These are phyloP conservation scores for Drosophila tani DNA, from an alignment of 1,140 invertebrate species.

Conservation along the genomic window DNA sequence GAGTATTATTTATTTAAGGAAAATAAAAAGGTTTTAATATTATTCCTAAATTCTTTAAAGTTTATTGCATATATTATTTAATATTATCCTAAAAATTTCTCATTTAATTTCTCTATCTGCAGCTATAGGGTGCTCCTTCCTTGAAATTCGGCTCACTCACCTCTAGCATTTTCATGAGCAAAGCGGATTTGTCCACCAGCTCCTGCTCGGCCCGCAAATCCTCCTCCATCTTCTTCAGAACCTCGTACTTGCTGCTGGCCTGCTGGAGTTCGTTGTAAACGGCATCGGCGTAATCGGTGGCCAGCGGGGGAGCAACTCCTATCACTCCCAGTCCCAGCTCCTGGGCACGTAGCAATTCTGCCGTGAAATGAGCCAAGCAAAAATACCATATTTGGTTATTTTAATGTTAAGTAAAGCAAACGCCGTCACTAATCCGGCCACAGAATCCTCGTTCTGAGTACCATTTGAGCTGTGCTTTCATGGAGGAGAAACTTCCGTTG, in stretches of 20 bases:
- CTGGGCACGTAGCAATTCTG: conserved; percentile 69
- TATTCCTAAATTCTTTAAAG: no score
- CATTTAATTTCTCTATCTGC: conserved; percentile 4
- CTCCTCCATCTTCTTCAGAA: conserved; percentile 78
- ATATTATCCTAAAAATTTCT: not conserved
- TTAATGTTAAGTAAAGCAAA: conserved; percentile 50
- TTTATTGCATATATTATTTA: no score
- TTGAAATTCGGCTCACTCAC: conserved; percentile 43
- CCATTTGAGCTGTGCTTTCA: conserved; percentile 4
- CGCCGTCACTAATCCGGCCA: conserved; percentile 54
- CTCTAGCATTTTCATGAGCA: conserved; percentile 84
- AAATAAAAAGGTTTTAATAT: no score
- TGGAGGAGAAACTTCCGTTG: conserved; percentile 34
- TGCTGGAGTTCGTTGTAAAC: conserved; percentile 72
- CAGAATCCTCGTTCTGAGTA: conserved; percentile 7
- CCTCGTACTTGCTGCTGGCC: conserved; percentile 72
- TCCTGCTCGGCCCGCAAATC: conserved; percentile 82
- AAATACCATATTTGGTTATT: conserved; percentile 52
- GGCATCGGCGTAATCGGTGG: conserved; percentile 66
- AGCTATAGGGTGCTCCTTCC: not conserved
- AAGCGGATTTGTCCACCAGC: conserved; percentile 81
- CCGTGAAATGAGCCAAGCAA: conserved; percentile 47
- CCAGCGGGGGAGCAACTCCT: conserved; percentile 22
- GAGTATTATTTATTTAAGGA: no score
- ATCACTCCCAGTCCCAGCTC: conserved; percentile 19